Base-by-base conservation (phyloP, 2,797 vertebrate species). In the Chromobotia macracanthus region DNA sequence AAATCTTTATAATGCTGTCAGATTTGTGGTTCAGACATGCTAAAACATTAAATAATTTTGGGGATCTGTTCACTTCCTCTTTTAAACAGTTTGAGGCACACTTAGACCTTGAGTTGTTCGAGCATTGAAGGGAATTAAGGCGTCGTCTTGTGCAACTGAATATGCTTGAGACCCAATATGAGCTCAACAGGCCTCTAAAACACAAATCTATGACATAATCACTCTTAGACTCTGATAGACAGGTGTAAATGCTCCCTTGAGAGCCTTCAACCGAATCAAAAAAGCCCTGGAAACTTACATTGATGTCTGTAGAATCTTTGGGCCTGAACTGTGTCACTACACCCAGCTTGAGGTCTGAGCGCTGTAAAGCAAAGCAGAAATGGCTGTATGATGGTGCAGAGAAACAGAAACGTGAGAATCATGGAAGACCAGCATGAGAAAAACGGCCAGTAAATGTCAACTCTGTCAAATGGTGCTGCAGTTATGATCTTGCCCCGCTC, bases 381-480 rank as follows among this genome's bases (percentile, higher is more conserved):
- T 69, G 35, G 77, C 3, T 11, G 80, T 64, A 80, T 80, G 44
- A 63, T 56, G 67, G 83, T 82, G 77, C 63, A 48, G 79, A 77
- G 83, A 86, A 85, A 80, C 71, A 75, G 65, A 55, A 63, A 70
- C 41, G 68, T 19, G 19, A 84, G 61, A 73, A 84, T 77, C 67
- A 84, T 15, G 28, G 83, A 82, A 77, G 84, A 77, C n/a, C 72
- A 78, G 77, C 61, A 79, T 82, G 80, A 84, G 86, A 10, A 21
- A 61, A 80, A 71, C 38, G 38, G 79, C 63, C 82, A 81, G 80
- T 89, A 90, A 90, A 91, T 87, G 84, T 89, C 87, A 83, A 64
- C 0, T 28, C 75, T 72, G 65, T 85, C 84, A 87, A 88, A 87
- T 2, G 19, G 71, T 7, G 58, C 65, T 80, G 64, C 66, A 83